phyloP scores from a whole-genome alignment of 1,140 invertebrate genomes.

The Drosophila bocqueti region DNA sequence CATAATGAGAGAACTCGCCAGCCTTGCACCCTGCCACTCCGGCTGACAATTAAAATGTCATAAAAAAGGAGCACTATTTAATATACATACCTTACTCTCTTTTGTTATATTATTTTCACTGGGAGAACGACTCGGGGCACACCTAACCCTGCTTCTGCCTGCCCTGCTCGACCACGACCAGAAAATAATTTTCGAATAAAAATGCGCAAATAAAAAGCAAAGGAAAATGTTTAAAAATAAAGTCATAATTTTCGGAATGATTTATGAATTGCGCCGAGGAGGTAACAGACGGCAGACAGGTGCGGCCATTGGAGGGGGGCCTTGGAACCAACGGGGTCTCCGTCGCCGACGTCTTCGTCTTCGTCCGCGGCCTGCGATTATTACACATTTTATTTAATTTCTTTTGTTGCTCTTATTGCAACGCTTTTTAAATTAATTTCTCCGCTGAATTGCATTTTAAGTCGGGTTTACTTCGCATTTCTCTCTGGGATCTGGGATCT shows the following conservation, averaged over 20 bases:
- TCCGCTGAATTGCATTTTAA: constrained; percentile 55
- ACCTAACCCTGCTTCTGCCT: neutral
- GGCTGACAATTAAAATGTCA: constrained; percentile 66
- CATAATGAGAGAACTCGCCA: constrained; percentile 41
- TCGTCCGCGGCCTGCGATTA: constrained; percentile 43
- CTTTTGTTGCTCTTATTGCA: constrained; percentile 72
- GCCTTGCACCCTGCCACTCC: neutral
- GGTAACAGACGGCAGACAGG: constrained; percentile 50
- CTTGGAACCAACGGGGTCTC: constrained; percentile 17
- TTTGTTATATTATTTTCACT: constrained; percentile 24
- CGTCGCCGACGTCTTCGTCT: neutral
- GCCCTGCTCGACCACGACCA: neutral
- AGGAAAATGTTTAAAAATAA: constrained; percentile 70
- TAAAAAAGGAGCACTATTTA: constrained; percentile 43
- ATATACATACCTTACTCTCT: neutral
- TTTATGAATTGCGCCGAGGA: constrained; percentile 71
- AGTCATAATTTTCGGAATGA: constrained; percentile 81
- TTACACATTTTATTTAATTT: constrained; percentile 76
- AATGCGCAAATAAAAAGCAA: constrained; percentile 60
- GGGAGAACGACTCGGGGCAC: constrained; percentile 4
- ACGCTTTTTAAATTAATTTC: constrained; percentile 77
- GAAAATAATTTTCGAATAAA: constrained; percentile 77
- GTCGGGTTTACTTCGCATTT: constrained; percentile 30
- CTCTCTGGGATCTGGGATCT: constrained; percentile 14
- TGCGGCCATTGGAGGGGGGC: constrained; percentile 3